A percentile compares a stretch with the other conserved stretches of the same genome.
phyloP scores from a whole-genome alignment of 2,113 vertebrate genomes.

The Numenius arquata region DNA sequence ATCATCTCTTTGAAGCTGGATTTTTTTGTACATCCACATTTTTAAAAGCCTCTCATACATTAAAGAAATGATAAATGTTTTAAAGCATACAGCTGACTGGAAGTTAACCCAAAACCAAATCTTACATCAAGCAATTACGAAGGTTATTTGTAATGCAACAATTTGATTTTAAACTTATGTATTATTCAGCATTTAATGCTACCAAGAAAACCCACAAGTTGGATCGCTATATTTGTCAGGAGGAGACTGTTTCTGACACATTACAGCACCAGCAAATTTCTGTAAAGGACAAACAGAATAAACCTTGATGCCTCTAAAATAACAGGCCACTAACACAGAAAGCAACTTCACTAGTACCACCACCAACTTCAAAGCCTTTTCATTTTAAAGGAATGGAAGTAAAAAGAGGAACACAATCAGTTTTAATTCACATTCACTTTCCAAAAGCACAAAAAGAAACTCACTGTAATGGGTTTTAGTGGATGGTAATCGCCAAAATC shows the following conservation, averaged over 20 bases:
- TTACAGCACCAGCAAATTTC: neutral
- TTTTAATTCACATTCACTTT: neutral
- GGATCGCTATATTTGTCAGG: neutral
- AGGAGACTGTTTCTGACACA: neutral
- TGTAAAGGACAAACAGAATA: neutral
- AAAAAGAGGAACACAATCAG: neutral
- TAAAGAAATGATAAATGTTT: conserved; percentile 11
- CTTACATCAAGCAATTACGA: neutral
- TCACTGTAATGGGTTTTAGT: conserved; percentile 90
- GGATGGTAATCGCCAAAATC: conserved; percentile 94
- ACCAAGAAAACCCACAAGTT: neutral
- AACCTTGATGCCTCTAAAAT: neutral
- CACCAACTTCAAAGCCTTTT: neutral
- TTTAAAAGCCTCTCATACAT: conserved; percentile 26
- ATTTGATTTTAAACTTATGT: neutral
- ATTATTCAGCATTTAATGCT: conserved; percentile 20
- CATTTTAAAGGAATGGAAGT: neutral
- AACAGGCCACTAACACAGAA: neutral
- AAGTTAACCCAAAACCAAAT: neutral
- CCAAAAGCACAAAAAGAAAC: conserved; percentile 31
- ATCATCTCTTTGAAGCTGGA: neutral
- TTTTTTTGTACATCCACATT: neutral
- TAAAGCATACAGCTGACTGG: conserved; percentile 23
- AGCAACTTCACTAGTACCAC: neutral
- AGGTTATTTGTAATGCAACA: conserved; percentile 6